Evolutionary conservation across 2,888 invertebrate genomes (phyloP).

Genomic region (Agonopterix heracliana): DNA sequence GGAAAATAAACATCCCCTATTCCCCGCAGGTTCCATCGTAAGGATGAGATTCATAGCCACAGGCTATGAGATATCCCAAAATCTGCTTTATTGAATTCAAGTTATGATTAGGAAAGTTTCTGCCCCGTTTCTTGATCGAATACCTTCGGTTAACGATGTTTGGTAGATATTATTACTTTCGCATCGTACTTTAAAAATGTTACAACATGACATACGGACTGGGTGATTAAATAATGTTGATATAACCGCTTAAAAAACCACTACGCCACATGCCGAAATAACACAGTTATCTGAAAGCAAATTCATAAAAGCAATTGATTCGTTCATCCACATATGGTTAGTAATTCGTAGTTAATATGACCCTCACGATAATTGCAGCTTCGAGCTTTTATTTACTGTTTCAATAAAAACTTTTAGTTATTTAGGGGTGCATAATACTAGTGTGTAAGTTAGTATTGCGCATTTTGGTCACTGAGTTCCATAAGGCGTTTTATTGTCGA

Average conservation of each 20-base stretch:
- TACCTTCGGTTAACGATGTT: conserved; percentile 20
- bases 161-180: background rate
- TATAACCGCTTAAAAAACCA: conserved; percentile 21
- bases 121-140: conserved; percentile 27
- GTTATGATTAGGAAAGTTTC: conserved; percentile 55
- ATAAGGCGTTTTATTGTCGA: too few species aligned
- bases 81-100: conserved; percentile 54
- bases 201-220: background rate
- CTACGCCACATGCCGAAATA: conserved; percentile 42
- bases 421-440: conserved; percentile 8
- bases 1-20: conserved; percentile 55
- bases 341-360: conserved; percentile 34
- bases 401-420: conserved; percentile 2
- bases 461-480: too few species aligned
- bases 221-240: too few species aligned
- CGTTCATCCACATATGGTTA: conserved; percentile 45
- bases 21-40: conserved; percentile 38
- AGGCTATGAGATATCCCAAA: conserved; percentile 40
- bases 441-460: too few species aligned
- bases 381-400: conserved; percentile 3
- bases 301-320: conserved; percentile 25
- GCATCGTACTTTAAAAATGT: background rate
- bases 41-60: conserved; percentile 41
- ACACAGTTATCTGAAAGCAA: background rate
- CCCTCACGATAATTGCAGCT: conserved; percentile 26